Evolutionary conservation across 2,888 invertebrate genomes (phyloP), one percentile per base, ranked within the genome.

Genomic region (Sinelater perroti): DNA sequence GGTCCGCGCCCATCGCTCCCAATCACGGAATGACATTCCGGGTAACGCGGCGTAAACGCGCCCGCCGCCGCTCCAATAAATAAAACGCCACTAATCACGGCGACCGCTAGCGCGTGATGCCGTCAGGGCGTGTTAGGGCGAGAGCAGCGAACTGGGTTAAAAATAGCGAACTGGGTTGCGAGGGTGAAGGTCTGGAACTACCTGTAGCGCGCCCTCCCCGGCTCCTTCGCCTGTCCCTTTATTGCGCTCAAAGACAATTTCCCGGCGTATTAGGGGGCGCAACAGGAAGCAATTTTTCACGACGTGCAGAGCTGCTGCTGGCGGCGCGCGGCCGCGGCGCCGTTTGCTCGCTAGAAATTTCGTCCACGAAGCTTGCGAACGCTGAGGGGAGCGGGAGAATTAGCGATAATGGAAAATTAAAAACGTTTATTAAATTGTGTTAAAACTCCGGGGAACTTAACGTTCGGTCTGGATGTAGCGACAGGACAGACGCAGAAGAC

Each of bases 121-220:
- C 63, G 67, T 56, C 52, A 60, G 45, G 56, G 60, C 21, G 40
- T 40, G 61, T 61, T 60, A 57, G 56, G 61, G 62, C 59, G 62
- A 64, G 61, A 60, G 57, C 58, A 54, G 63, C 63, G 63, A 65
- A 66, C 60, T 63, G 64, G 66, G 67, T 66, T 67, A 67, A 66
- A 67, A 67, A 67, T 67, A 67, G 66, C 65, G 54, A 65, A 64
- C 63, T 65, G 64, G 67, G 63, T 53, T 57, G 61, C 56, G 56
- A 65, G 65, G 67, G 67, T 65, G 62, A 67, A 65, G 65, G 65
- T 62, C 65, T 59, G 49, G 21, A 58, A 58, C 58, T 58, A 58
- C 58, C 58, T 58, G 58, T 58, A 54, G 58, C 30, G 40, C 54
- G 52, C 35, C 31, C 40, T 52, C 52, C 26, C 33, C n/a, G n/a